A percentile compares a stretch with the other conserved stretches of the same genome.
These are phyloP conservation scores for Procavia capensis DNA, from an alignment of 2,113 vertebrate species.

Conservation along the genomic window DNA sequence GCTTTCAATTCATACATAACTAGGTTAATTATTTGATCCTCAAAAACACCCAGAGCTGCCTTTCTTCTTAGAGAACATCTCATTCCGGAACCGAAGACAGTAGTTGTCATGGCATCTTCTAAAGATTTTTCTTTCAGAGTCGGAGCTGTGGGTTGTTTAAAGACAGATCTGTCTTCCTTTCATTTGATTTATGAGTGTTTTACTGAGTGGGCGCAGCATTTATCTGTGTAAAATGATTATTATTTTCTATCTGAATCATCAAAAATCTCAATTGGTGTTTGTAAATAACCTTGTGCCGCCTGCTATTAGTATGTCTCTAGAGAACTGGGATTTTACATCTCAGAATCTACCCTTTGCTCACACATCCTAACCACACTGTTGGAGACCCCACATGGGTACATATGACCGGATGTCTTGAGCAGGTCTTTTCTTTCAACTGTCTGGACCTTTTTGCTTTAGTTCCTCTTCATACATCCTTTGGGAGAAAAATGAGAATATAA, in stretches of 20 bases:
- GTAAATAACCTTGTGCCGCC: neutral
- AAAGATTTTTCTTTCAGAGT: neutral
- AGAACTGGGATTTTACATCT: neutral
- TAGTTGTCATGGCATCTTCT: neutral
- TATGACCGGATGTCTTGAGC: neutral
- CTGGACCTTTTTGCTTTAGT: neutral
- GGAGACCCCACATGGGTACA: neutral
- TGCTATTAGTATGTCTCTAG: neutral
- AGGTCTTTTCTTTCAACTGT: constrained; percentile 2
- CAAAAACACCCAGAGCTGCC: neutral
- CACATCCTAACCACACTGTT: accelerated
- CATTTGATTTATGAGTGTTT: neutral
- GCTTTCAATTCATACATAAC: neutral
- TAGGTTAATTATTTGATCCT: neutral
- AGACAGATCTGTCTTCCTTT: neutral
- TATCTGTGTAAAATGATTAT: neutral
- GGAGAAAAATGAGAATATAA: neutral
- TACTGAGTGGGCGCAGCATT: neutral
- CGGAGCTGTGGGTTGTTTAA: neutral
- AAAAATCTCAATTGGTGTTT: neutral
- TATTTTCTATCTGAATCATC: neutral
- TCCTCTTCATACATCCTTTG: neutral
- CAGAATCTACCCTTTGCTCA: neutral
- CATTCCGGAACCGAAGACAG: neutral
- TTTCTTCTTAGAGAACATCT: neutral